Conservation (phyloP, 2,113 vertebrate genomes). For the Prolemur simus region DNA sequence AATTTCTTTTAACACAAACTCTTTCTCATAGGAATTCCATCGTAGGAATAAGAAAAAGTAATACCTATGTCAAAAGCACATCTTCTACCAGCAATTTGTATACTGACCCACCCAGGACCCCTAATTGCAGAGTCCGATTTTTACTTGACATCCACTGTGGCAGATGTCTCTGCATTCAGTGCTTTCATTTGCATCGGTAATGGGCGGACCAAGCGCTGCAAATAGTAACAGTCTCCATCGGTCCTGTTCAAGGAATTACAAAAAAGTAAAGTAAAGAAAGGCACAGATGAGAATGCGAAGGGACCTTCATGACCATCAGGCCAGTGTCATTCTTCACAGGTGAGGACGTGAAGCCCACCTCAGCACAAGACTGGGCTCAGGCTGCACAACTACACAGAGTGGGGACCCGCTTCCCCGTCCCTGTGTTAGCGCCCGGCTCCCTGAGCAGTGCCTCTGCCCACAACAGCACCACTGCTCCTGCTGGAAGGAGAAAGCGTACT, state of each 20-base stretch:
- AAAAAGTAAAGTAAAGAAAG: not conserved
- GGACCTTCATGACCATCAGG: not conserved
- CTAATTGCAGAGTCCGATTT: not conserved
- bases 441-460: not conserved
- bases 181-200: not conserved
- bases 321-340: not conserved
- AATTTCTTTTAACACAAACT: not conserved
- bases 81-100: not conserved
- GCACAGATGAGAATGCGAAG: not conserved
- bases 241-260: not conserved
- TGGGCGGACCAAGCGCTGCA: no score
- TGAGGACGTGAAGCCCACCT: not conserved
- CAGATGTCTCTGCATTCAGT: not conserved
- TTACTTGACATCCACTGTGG: not conserved
- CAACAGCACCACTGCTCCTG: no score
- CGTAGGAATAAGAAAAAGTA: no score
- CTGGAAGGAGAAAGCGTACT: not conserved
- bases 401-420: not conserved
- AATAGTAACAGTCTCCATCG: fast-evolving
- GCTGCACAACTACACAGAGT: no score
- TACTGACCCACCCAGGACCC: not conserved
- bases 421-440: no score
- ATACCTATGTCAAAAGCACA: not conserved
- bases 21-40: not conserved
- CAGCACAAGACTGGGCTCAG: not conserved